Conservation (phyloP, 2,113 vertebrate species). For the Cinclus mexicanus region DNA sequence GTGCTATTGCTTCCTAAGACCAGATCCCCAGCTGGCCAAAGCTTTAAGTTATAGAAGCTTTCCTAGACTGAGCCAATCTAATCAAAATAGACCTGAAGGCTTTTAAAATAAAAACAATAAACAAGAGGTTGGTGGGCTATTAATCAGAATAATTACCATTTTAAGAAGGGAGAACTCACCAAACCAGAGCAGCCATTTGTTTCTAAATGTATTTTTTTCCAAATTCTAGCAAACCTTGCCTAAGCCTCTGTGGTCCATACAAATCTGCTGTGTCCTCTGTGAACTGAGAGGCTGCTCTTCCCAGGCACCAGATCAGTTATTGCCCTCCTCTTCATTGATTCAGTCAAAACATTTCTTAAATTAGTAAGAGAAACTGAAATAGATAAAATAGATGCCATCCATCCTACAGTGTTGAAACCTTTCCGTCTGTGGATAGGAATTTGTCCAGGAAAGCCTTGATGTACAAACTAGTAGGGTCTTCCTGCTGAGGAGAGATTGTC, state of each 20-base stretch:
- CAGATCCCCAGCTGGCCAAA: not conserved
- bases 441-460: not conserved
- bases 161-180: not conserved
- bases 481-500: not conserved
- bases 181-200: not conserved
- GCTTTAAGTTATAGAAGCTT: not conserved
- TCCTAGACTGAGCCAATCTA: not conserved
- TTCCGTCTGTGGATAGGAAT: not conserved
- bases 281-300: not conserved
- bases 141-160: not conserved
- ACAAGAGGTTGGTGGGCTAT: rapidly evolving
- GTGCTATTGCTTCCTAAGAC: not conserved
- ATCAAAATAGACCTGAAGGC: not conserved
- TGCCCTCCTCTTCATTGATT: not conserved
- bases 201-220: not conserved
- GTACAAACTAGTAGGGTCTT: not conserved
- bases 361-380: not conserved
- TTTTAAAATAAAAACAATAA: not conserved
- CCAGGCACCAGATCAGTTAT: too few species aligned
- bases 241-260: not conserved
- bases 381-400: not conserved
- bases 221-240: not conserved
- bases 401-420: not conserved
- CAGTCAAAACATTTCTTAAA: not conserved
- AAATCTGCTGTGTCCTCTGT: not conserved